Base-by-base conservation (phyloP, 2,113 vertebrate species). In the Sturnira hondurensis region DNA sequence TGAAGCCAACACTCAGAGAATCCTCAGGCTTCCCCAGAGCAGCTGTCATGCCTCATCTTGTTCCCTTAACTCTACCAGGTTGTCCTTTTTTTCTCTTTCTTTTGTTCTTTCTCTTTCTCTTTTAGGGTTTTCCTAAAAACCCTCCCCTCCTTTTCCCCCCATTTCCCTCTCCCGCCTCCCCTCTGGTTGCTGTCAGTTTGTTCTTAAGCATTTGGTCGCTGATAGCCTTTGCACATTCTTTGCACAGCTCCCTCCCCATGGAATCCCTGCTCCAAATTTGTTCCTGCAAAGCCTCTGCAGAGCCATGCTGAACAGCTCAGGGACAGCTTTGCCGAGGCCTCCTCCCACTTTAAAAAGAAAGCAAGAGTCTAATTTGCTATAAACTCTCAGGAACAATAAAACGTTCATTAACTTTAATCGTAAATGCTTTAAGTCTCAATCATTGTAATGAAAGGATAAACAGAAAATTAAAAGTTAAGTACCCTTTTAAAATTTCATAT, bases 351-450 rank as follows among this genome's bases (percentile, higher is more conserved):
- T 52, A 80, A 82, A 63, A 89, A 97, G 74, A 96, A 97, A 97
- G 92, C 58, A 97, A 58, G 95, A 97, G 89, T 97, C 74, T 83
- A 98, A 98, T 98, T 97, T 97, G 93, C 97, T 98, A 96, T 95
- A 97, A 98, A 96, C 89, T 97, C 82, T 97, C 96, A 97, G 1
- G 22, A 98, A 93, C 97, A 97, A 97, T 98, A 97, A 98, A 98
- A 97, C 31, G 76, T 92, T 98, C 97, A 98, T 98, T 98, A 98
- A 97, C 95, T 98, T 97, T 96, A 96, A 98, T 90, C 98, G 96
- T 91, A 96, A 97, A 96, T n/a, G 97, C 86, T 97, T 98, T 97
- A 97, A 97, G 56, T 97, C 96, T 97, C 97, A 95, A 96, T 97
- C 93, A 95, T 88, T 95, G 78, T 96, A 96, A 97, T 80, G 16